Base-by-base conservation (phyloP, 2,797 vertebrate species). In the Craterocephalus amniculus region DNA sequence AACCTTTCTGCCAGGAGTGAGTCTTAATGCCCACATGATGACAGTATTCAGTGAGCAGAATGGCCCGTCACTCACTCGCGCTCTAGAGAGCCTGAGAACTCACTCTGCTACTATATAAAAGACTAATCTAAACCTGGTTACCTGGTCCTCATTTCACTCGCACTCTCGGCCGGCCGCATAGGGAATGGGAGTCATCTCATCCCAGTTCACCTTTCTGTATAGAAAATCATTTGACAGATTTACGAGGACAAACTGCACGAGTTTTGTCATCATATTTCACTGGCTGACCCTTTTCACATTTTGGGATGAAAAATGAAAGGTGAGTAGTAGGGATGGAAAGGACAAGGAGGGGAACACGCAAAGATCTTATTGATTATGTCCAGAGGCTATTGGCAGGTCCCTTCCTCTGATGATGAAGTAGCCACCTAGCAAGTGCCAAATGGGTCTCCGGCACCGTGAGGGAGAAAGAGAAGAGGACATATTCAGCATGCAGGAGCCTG, bases 211-310 rank as follows among this genome's bases (percentile, higher is more conserved):
- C 61, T 90, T 79, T 76, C 86, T 74, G 68, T 83, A 87, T 88
- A 74, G 87, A 86, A 92, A 91, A 92, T 91, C 90, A 87, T 93
- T 91, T 88, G 84, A 87, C 84, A 84, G 81, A 92, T 94, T 93
- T 85, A 90, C 81, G 74, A 63, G 85, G 74, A 89, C 85, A 87
- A 89, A 88, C 79, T 71, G 76, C 29, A 27, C 29, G 75, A 71
- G 67, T 87, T 81, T 81, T 84, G 83, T 89, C 89, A 58, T 89
- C 82, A 72, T 86, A 88, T 87, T 90, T 92, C 83, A 90, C 74
- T 54, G 70, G 89, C 74, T 54, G 70, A 80, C 84, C 70, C 76
- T 73, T 83, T 85, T 83, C 70, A 72, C 63, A 69, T 78, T 88
- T 86, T 66, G 48, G 56, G 79, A 78, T 43, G 52, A 76, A 72